phyloP scores from a whole-genome alignment of 1,140 invertebrate species.

The Ooceraea biroi region DNA sequence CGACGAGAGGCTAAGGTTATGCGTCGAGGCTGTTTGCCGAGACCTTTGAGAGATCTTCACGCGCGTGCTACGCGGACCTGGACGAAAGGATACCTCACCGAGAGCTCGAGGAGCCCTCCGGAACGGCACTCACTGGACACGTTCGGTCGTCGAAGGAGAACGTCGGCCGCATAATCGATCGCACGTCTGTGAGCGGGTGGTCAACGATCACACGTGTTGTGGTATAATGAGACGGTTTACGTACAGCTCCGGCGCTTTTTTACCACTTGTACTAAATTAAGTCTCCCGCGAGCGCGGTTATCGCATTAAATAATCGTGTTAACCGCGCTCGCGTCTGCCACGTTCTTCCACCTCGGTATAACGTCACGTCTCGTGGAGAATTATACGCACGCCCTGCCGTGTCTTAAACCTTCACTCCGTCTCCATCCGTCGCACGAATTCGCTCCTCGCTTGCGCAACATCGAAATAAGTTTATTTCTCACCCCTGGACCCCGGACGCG shows the following conservation, averaged over 20 bases:
- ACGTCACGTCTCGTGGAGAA: background rate
- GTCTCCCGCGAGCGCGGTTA: too few relatives aligned
- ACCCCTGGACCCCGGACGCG: slow-evolving; percentile 22
- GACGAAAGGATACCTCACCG: slow-evolving; percentile 32
- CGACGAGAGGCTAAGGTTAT: slow-evolving; percentile 72
- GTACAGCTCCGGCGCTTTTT: background rate
- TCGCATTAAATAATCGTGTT: too few relatives aligned
- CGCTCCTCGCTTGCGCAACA: slow-evolving; percentile 34
- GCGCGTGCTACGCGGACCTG: slow-evolving; percentile 32
- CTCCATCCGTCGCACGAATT: slow-evolving; percentile 58
- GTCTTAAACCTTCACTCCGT: slow-evolving; percentile 62
- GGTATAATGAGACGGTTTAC: slow-evolving; percentile 31
- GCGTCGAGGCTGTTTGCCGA: slow-evolving; percentile 64
- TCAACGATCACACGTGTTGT: slow-evolving; percentile 28
- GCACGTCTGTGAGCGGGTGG: background rate
- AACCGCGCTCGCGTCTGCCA: too few relatives aligned
- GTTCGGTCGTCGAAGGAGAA: slow-evolving; percentile 24
- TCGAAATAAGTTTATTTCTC: slow-evolving; percentile 74
- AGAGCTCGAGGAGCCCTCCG: slow-evolving; percentile 23
- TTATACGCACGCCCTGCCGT: background rate
- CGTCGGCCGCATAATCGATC: slow-evolving; percentile 24
- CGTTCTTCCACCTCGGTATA: background rate
- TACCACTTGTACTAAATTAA: too few relatives aligned
- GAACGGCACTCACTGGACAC: slow-evolving; percentile 37
- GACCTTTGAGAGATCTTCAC: slow-evolving; percentile 73